These are phyloP conservation scores for Lottia scabra DNA, from an alignment of 2,888 invertebrate genomes.

Conservation along the genomic window DNA sequence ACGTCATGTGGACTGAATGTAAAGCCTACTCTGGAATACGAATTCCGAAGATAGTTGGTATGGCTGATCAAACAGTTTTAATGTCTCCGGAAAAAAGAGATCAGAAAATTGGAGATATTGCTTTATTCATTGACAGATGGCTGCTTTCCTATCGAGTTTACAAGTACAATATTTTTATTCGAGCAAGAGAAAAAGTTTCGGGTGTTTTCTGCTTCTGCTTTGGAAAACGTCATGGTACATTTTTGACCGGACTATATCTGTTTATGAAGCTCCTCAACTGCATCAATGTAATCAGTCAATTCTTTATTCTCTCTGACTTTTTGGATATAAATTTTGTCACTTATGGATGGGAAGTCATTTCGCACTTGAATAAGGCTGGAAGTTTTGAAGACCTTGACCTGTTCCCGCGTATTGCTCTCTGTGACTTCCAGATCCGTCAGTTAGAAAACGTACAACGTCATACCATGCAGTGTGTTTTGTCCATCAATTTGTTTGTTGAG, in stretches of 20 bases:
- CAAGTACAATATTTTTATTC: constrained; percentile 49
- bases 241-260: constrained; percentile 61
- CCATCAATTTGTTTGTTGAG: constrained; percentile 62
- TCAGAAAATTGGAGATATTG: constrained; percentile 28
- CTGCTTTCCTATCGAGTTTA: constrained; percentile 31
- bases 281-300: constrained; percentile 62
- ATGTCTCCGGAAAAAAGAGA: constrained; percentile 27
- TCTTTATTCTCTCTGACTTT: constrained; percentile 60
- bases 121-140: constrained; percentile 34
- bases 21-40: constrained; percentile 34
- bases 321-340: constrained; percentile 55
- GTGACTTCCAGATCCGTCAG: constrained; percentile 60
- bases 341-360: constrained; percentile 56
- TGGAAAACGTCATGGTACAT: constrained; percentile 60
- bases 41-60: constrained; percentile 36
- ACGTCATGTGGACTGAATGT: constrained; percentile 37
- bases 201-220: constrained; percentile 52
- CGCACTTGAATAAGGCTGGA: constrained; percentile 20
- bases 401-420: constrained; percentile 52
- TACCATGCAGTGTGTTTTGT: constrained; percentile 59
- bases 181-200: constrained; percentile 48
- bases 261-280: constrained; percentile 61
- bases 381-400: constrained; percentile 31
- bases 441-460: constrained; percentile 56
- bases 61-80: constrained; percentile 32